Conservation (phyloP, 64 coral and sea anemone species). For the Pocillopora damicornis region DNA sequence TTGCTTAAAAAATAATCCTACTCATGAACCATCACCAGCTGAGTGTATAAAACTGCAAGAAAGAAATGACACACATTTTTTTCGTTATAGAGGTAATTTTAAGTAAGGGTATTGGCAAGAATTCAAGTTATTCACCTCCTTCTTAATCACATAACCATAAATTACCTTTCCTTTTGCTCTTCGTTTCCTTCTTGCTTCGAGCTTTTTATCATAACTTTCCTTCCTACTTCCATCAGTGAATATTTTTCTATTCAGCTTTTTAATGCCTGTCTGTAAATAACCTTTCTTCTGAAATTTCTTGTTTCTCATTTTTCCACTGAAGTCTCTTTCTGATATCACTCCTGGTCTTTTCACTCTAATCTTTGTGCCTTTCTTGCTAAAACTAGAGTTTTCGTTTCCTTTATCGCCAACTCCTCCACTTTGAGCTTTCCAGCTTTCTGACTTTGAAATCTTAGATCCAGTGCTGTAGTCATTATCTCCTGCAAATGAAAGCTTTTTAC, state of each 20-base stretch:
- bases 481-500: too few relatives aligned
- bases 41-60: too few relatives aligned
- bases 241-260: background rate
- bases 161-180: constrained; percentile 60
- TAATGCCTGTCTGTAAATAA: background rate
- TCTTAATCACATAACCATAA: background rate
- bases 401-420: background rate
- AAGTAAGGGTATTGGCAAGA: too few relatives aligned
- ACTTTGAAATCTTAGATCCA: background rate
- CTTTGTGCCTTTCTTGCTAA: constrained; percentile 9
- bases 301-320: background rate
- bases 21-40: too few relatives aligned
- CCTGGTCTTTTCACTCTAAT: background rate
- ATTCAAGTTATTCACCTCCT: too few relatives aligned
- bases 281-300: background rate
- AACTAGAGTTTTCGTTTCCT: background rate
- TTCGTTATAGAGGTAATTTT: too few relatives aligned
- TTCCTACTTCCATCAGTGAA: background rate
- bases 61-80: too few relatives aligned
- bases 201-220: constrained; percentile 45
- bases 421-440: background rate
- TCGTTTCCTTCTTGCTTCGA: constrained; percentile 43
- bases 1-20: too few relatives aligned
- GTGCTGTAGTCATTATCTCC: background rate
- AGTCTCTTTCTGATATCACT: background rate